These are phyloP conservation scores for Aphelinus atriplicis DNA, from an alignment of 1,140 invertebrate species.

Conservation along the genomic window DNA sequence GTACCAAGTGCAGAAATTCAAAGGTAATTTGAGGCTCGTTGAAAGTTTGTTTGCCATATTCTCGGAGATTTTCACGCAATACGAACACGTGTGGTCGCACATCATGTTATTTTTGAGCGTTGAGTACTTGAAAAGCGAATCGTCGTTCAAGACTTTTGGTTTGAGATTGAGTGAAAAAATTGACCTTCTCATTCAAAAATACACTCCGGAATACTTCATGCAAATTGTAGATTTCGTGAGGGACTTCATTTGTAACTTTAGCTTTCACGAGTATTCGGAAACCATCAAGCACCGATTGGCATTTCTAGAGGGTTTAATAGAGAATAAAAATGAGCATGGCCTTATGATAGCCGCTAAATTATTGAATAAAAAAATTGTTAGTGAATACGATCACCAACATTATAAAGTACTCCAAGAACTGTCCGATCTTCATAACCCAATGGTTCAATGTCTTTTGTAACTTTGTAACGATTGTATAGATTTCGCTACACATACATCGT, in stretches of 20 bases:
- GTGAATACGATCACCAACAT: conserved; percentile 9
- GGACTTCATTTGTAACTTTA: conserved; percentile 28
- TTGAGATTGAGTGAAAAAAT: conserved; percentile 25
- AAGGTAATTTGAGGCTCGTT: conserved; percentile 31
- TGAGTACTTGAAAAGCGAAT: conserved; percentile 16
- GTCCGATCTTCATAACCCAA: conserved; percentile 27
- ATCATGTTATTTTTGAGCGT: conserved; percentile 37
- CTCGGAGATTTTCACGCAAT: conserved; percentile 17
- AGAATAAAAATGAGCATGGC: not conserved
- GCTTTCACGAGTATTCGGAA: conserved; percentile 23
- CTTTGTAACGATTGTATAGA: not conserved
- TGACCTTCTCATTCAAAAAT: conserved; percentile 23
- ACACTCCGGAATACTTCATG: conserved; percentile 36
- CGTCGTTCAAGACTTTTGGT: conserved; percentile 31
- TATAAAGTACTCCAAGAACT: conserved; percentile 38
- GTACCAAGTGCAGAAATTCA: conserved; percentile 29
- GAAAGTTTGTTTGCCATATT: conserved; percentile 35
- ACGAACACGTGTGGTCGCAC: conserved; percentile 38
- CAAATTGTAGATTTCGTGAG: conserved; percentile 27
- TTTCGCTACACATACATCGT: not conserved
- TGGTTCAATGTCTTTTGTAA: conserved; percentile 36
- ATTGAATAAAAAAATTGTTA: conserved; percentile 1
- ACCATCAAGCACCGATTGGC: conserved; percentile 9
- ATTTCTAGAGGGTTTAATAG: conserved; percentile 42
- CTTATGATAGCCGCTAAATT: conserved; percentile 40